Conservation (phyloP, 2,797 vertebrate genomes). For the Enteromius viviparus region DNA sequence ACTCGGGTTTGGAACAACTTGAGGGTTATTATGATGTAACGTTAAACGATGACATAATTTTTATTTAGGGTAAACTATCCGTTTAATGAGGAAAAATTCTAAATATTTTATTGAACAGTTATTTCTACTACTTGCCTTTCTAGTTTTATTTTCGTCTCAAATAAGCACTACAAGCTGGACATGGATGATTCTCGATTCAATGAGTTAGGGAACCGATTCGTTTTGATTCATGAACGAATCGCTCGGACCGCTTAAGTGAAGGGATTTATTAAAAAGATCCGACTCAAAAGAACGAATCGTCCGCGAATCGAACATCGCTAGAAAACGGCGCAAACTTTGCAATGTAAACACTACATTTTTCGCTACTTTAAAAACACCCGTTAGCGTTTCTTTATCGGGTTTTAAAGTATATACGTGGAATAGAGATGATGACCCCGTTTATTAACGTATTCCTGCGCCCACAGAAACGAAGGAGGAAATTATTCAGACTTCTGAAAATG, state of each 20-base stretch:
- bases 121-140: not conserved
- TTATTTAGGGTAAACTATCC: not conserved
- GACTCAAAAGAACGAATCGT: constrained; percentile 3
- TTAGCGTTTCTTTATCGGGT: not conserved
- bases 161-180: not conserved
- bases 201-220: not conserved
- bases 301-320: not conserved
- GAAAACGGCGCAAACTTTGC: not conserved
- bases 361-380: not conserved
- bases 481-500: not conserved
- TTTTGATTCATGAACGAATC: not conserved
- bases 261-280: not conserved
- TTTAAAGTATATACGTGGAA: not conserved
- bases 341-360: not conserved
- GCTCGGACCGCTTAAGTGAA: not conserved
- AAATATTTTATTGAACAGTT: too few species aligned
- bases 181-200: not conserved
- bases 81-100: not conserved
- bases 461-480: not conserved
- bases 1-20: not conserved
- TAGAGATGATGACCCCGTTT: not conserved
- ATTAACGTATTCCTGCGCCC: not conserved
- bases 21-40: not conserved
- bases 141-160: not conserved
- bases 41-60: not conserved